phyloP scores from a whole-genome alignment of 2,888 invertebrate genomes.

The Polia nebulosa region DNA sequence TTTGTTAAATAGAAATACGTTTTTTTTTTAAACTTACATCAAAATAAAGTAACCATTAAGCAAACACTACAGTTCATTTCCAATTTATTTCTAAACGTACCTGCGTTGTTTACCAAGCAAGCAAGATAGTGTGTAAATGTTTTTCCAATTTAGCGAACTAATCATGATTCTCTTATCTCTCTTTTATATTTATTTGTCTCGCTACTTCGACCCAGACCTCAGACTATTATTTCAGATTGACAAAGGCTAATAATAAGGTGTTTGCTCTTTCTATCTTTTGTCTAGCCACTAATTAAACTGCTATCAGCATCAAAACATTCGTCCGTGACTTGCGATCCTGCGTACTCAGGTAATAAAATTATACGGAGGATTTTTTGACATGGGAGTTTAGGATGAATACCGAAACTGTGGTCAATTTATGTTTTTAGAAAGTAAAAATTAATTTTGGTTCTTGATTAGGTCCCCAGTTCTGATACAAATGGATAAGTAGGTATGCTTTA shows the following conservation, averaged over 20 bases:
- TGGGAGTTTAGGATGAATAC: background rate
- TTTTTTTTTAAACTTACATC: too few species aligned
- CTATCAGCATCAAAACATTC: conserved; percentile 40
- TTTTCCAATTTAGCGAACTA: conserved; percentile 34
- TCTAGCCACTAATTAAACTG: conserved; percentile 43
- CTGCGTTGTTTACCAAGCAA: background rate
- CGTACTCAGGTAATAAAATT: background rate
- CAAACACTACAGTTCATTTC: conserved; percentile 5
- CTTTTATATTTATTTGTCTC: conserved; percentile 31
- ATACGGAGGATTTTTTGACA: background rate
- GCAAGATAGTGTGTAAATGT: conserved; percentile 18
- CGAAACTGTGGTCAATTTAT: background rate
- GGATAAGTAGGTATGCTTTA: too few species aligned
- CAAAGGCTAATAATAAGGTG: conserved; percentile 37
- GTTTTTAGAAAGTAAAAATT: background rate
- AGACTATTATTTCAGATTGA: conserved; percentile 47
- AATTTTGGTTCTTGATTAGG: too few species aligned
- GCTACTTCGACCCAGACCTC: conserved; percentile 26
- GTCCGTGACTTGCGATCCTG: background rate
- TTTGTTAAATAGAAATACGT: too few species aligned
- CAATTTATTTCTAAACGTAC: conserved; percentile 7
- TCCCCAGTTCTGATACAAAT: too few species aligned
- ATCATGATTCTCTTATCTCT: conserved; percentile 28
- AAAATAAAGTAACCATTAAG: background rate
- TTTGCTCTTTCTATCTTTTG: conserved; percentile 30